Base-by-base conservation (phyloP, 2,888 invertebrate species). In the Arrhopalites spinosus region DNA sequence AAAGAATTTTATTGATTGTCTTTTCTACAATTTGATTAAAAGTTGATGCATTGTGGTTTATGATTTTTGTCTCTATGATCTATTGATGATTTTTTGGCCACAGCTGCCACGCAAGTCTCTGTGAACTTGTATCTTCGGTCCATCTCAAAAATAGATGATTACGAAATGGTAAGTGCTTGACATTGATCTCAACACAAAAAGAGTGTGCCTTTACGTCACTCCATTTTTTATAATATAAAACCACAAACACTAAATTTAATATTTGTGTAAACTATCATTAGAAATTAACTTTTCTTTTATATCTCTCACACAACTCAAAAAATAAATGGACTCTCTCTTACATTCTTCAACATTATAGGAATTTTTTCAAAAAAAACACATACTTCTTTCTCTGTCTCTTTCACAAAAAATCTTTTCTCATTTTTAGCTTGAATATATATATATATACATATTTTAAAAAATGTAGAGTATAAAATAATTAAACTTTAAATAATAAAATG, bases 131-230 rank as follows among this genome's bases (percentile, higher is more conserved):
- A 91, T 88, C 93, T 97, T 84, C 92, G 97, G n/a, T 96, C 96
- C 89, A 95, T 97, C 90, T 95, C 95, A 91, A 95, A 96, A 92
- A 96, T 97, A 90, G 94, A 96, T 89, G 96, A 96, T 92, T 95
- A 95, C 89, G 94, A 95, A 90, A 97, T 96, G 96, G 96, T 82
- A 82, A 82, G 82, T 82, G 69, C 75, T 78, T 45, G 30, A 74
- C 68, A 11, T 59, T 64, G 43, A 64, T 69, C 53, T 53, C n/a
- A 43, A 69, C 68, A 23, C 1, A 47, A 47, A 1, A 53, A 53
- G 23, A n/a, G 20, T 50, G 50, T 50, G 15, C 17, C 15, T 50
- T 3, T 50, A 13, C 50, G 68, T 68, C 68, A 50, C 25, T 50
- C 23, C 20, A 23, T 59, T 25, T 23, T 20, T 56, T 7, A n/a